A percentile compares a stretch with the other conserved stretches of the same genome.
phyloP scores from a whole-genome alignment of 2,797 vertebrate genomes.

The Pangasius djambal region DNA sequence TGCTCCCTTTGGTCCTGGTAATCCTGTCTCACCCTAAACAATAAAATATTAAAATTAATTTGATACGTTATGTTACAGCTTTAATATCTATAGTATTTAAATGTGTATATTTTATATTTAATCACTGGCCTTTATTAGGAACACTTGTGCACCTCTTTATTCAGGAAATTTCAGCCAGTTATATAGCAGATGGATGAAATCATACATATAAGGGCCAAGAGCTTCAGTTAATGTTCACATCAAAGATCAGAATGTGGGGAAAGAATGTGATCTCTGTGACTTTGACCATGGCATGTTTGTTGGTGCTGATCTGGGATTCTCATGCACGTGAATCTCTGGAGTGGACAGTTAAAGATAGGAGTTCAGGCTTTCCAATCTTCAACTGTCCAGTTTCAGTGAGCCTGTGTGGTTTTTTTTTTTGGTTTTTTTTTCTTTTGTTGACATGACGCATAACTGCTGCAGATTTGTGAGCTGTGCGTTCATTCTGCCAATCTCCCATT shows the following conservation, averaged over 20 bases:
- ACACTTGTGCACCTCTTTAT: neutral
- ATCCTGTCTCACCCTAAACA: conserved; percentile 85
- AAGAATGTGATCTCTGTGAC: neutral
- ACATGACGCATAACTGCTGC: neutral
- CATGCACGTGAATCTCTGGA: neutral
- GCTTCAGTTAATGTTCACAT: neutral
- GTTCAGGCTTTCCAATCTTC: neutral
- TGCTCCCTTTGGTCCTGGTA: conserved; percentile 80
- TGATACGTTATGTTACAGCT: neutral
- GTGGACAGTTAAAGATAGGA: neutral
- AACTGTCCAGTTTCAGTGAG: neutral
- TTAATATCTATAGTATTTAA: neutral
- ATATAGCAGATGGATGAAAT: neutral
- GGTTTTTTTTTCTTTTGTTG: neutral
- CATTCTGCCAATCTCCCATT: neutral
- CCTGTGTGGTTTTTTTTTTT: no score
- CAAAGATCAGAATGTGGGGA: neutral
- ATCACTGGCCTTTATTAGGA: neutral
- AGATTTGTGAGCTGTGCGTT: neutral
- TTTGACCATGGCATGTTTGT: neutral
- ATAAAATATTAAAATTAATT: neutral
- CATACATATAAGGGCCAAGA: neutral
- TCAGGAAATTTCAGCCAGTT: neutral
- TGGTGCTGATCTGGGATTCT: neutral
- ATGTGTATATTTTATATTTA: neutral